These are phyloP conservation scores for Amphimedon queenslandica DNA, from an alignment of 37 sponge, comb jelly and placozoan genomes.

Conservation along the genomic window DNA sequence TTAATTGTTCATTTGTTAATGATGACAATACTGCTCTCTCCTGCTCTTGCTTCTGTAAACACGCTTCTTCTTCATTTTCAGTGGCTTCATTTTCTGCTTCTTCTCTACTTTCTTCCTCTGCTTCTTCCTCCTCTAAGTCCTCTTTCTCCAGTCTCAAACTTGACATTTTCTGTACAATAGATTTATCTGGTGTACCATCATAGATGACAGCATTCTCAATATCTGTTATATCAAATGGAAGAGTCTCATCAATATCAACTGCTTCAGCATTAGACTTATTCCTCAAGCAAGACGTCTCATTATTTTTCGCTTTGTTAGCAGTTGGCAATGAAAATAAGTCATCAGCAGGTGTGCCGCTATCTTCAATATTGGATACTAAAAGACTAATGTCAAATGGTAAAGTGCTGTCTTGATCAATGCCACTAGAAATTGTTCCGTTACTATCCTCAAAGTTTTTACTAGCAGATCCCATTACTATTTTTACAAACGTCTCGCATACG, in stretches of 20 bases:
- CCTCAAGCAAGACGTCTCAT: neutral
- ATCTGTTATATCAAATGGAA: neutral
- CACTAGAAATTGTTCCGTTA: neutral
- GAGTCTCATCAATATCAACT: neutral
- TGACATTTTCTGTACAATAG: neutral
- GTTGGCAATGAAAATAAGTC: too few species aligned
- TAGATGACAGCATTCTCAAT: neutral
- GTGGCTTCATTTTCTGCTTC: neutral
- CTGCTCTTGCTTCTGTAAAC: neutral
- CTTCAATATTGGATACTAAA: too few species aligned
- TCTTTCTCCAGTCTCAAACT: neutral
- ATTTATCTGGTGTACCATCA: neutral
- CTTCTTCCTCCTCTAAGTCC: neutral
- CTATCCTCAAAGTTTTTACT: neutral
- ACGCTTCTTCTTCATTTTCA: neutral
- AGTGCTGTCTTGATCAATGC: neutral
- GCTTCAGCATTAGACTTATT: neutral
- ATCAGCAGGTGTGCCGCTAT: too few species aligned
- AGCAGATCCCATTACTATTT: conserved; percentile 14
- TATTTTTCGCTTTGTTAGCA: neutral
- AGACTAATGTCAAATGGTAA: neutral
- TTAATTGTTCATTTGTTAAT: conserved; percentile 39
- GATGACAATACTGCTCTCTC: conserved; percentile 9
- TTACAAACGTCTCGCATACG: conserved; percentile 40
- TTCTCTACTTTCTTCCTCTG: neutral